A percentile compares a stretch with the other conserved stretches of the same genome.
phyloP scores from a whole-genome alignment of 23 tunicate genomes.

The Oikopleura vanhoeffeni region DNA sequence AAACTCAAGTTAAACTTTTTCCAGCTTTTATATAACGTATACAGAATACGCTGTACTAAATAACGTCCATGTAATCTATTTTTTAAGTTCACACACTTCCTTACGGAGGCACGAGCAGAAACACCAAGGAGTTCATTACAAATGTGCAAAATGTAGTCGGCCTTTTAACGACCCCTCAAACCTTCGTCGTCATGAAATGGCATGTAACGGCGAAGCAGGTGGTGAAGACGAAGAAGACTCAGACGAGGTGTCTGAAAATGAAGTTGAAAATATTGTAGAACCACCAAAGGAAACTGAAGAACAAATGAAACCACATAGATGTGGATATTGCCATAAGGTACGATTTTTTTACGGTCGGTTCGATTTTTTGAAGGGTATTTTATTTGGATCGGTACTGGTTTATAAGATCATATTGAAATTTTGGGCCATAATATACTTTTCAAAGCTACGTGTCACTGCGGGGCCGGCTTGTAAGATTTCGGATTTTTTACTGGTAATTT shows the following conservation, averaged over 20 bases:
- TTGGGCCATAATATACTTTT: too few relatives aligned
- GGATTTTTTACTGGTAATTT: too few relatives aligned
- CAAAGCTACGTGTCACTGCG: too few relatives aligned
- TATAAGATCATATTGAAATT: too few relatives aligned
- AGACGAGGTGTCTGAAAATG: background rate
- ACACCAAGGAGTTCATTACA: slow-evolving; percentile 11
- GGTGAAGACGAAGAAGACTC: background rate
- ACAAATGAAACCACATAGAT: slow-evolving; percentile 8
- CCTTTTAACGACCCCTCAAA: slow-evolving; percentile 5
- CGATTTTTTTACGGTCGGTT: too few relatives aligned
- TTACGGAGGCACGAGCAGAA: slow-evolving; percentile 7
- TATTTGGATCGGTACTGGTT: too few relatives aligned
- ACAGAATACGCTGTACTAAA: too few relatives aligned
- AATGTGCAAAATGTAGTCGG: background rate
- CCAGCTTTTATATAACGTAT: too few relatives aligned
- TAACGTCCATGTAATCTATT: too few relatives aligned
- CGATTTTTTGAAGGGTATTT: too few relatives aligned
- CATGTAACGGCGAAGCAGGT: background rate
- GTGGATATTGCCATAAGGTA: slow-evolving; percentile 6
- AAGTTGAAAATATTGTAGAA: background rate
- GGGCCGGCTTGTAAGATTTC: too few relatives aligned
- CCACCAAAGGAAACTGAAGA: background rate
- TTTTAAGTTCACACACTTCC: background rate
- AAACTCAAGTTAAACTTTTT: too few relatives aligned
- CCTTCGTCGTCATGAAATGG: background rate